Evolutionary conservation across 2,888 invertebrate species (phyloP).

Genomic region (Andrena haemorrhoa): DNA sequence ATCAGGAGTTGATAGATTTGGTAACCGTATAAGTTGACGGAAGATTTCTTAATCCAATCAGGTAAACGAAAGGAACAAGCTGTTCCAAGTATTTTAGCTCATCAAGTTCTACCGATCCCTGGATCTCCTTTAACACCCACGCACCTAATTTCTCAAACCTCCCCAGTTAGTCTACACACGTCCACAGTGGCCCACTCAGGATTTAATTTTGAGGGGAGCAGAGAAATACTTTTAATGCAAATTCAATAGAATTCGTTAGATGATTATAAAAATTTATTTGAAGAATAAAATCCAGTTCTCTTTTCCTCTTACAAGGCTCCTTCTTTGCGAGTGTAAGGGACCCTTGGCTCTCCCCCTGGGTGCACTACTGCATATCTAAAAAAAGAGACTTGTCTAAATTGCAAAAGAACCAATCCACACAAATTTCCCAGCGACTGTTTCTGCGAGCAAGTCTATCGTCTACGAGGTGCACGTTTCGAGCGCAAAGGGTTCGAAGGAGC

Average conservation of each 20-base stretch:
- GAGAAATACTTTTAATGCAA: no score
- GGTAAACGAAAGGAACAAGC: not conserved
- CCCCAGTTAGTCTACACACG: no score
- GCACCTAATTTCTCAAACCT: not conserved
- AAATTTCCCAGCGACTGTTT: constrained; percentile 16
- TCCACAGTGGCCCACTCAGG: no score
- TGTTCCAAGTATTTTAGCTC: not conserved
- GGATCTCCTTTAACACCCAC: not conserved
- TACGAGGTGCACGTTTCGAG: constrained; percentile 10
- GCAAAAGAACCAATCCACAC: not conserved
- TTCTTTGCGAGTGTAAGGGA: no score
- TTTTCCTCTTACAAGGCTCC: no score
- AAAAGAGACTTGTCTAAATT: constrained; percentile 19
- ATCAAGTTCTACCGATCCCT: not conserved
- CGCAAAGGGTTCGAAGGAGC: not conserved
- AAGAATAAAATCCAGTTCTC: no score
- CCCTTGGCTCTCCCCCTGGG: no score
- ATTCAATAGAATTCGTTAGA: no score
- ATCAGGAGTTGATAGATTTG: no score
- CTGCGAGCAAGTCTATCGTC: constrained; percentile 38
- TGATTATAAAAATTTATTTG: no score
- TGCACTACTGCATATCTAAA: not conserved
- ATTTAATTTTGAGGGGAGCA: no score
- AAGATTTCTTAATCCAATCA: not conserved
- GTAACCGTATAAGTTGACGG: no score